A percentile compares a stretch with the other conserved stretches of the same genome.
Evolutionary conservation across 2,113 vertebrate species (phyloP).

Genomic region (Egretta garzetta): DNA sequence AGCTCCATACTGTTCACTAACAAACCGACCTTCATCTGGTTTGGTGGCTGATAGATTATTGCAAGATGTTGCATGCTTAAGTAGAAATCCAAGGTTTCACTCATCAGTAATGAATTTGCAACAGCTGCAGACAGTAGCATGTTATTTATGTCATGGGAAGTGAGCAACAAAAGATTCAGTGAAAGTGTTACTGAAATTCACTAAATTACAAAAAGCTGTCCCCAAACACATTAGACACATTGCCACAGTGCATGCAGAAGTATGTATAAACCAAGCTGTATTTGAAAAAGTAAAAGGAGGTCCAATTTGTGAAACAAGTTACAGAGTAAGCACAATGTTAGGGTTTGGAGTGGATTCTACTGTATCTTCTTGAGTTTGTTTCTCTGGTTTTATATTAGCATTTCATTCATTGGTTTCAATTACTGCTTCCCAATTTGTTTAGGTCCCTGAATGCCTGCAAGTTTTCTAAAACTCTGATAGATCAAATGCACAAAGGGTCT

Average conservation of each 20-base stretch:
- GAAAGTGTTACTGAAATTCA: neutral
- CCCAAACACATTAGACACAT: neutral
- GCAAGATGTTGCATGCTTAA: neutral
- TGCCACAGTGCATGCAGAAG: neutral
- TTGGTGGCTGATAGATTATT: neutral
- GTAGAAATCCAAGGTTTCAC: neutral
- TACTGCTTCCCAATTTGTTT: neutral
- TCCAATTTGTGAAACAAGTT: neutral
- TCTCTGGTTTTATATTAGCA: neutral
- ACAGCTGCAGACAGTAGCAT: neutral
- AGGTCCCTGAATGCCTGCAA: neutral
- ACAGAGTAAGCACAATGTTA: neutral
- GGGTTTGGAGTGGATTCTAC: neutral
- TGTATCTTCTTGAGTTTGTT: neutral
- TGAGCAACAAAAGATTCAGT: neutral
- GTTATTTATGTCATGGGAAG: neutral
- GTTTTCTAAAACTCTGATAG: neutral
- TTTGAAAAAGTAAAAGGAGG: neutral
- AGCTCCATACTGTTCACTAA: neutral
- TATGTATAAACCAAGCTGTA: accelerated
- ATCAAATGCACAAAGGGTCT: neutral
- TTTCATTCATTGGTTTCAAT: neutral
- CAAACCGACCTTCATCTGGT: neutral
- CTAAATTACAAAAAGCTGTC: neutral
- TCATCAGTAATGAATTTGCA: neutral